Evolutionary conservation across 2,888 invertebrate genomes (phyloP).

Genomic region (Aphrophora alni): DNA sequence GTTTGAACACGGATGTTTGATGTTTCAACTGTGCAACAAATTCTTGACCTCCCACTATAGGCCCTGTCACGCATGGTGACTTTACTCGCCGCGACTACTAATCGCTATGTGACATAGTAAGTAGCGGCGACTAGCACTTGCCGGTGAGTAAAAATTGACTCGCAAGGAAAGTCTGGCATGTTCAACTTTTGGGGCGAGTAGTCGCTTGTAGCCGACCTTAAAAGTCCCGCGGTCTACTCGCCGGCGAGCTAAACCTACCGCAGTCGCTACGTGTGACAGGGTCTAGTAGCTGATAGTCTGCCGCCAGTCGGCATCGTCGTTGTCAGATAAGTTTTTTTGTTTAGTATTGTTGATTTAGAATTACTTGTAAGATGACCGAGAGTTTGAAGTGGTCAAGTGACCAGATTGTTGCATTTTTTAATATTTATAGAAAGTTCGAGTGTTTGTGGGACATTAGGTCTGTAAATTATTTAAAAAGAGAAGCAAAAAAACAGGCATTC

Average conservation of each 20-base stretch:
- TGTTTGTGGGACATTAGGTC: not conserved
- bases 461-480: not conserved
- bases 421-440: too few relatives aligned
- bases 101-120: slow-evolving; percentile 20
- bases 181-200: slow-evolving; percentile 12
- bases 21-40: too few relatives aligned
- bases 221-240: too few relatives aligned
- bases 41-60: too few relatives aligned
- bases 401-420: not conserved
- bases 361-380: not conserved
- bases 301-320: not conserved
- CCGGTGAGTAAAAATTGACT: slow-evolving; percentile 16
- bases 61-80: slow-evolving; percentile 17
- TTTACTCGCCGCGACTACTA: slow-evolving; percentile 15
- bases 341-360: too few relatives aligned
- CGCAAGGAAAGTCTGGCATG: not conserved
- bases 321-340: not conserved
- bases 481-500: not conserved
- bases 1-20: too few relatives aligned
- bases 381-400: not conserved
- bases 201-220: too few relatives aligned
- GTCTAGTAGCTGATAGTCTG: too few relatives aligned
- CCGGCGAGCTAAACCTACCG: too few relatives aligned
- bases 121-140: too few relatives aligned
- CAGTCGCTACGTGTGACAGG: not conserved